These are phyloP conservation scores for Meteorus sp. DNA, from an alignment of 1,140 invertebrate species.

Conservation along the genomic window DNA sequence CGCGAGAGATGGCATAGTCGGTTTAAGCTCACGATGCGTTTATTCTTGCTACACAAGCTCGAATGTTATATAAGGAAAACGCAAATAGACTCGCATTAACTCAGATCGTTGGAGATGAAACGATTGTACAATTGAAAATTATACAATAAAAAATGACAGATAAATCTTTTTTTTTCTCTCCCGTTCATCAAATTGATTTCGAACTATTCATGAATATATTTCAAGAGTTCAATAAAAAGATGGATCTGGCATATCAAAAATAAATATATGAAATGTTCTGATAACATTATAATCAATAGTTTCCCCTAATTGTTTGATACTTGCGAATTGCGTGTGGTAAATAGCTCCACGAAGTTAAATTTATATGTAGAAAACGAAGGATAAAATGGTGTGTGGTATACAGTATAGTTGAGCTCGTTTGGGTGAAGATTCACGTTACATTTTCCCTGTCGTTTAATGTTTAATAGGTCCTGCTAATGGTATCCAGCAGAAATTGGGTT, in stretches of 20 bases:
- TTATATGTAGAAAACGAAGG: not conserved
- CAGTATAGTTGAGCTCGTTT: slow-evolving; percentile 23
- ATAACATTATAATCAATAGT: slow-evolving; percentile 18
- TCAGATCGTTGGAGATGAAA: not conserved
- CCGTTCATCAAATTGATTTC: no score
- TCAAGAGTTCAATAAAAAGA: no score
- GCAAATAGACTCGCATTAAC: not conserved
- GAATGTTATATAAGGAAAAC: not conserved
- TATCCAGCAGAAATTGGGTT: slow-evolving; percentile 34
- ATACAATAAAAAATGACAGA: no score
- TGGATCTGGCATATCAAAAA: no score
- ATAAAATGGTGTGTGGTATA: not conserved
- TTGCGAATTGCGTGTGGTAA: no score
- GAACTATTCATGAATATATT: no score
- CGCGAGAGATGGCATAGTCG: slow-evolving; percentile 21
- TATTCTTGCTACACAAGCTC: slow-evolving; percentile 2
- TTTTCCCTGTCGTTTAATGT: slow-evolving; percentile 36
- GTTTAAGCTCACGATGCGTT: slow-evolving; percentile 7
- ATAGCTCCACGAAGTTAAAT: no score
- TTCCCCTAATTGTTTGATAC: no score
- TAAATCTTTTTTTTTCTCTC: no score
- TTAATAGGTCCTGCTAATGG: slow-evolving; percentile 35
- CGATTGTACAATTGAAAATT: slow-evolving; percentile 2
- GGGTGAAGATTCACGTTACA: slow-evolving; percentile 32
- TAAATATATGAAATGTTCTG: no score